Evolutionary conservation across 2,888 invertebrate genomes (phyloP), one percentile per base, ranked within the genome.

Genomic region (Acleris emargana): DNA sequence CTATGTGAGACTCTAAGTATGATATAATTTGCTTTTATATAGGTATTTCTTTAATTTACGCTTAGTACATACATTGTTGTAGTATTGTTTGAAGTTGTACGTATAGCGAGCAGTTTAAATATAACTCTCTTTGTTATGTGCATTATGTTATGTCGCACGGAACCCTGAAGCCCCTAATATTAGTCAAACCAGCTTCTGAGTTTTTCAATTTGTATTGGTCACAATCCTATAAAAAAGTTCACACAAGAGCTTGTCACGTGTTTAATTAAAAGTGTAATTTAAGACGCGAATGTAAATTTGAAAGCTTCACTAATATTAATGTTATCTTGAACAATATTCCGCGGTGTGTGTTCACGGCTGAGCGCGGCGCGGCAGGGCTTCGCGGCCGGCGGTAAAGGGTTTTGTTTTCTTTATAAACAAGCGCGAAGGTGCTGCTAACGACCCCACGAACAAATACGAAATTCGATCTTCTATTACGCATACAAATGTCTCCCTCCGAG

Each of bases 391-490:
- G 77, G 81, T 78, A 82, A 87, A 88, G 88, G 90, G 88, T 87
- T 89, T 87, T 91, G 88, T 91, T 91, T 91, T 91, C 90, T 90
- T 91, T 90, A 89, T 86, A 90, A 89, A 90, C 88, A 91, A 88
- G 80, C 84, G 83, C 80, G 86, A 87, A 91, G 91, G 91, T 89
- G 90, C 86, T 84, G 90, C 82, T 91, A 92, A 91, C 89, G 89
- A 91, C 89, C 89, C 89, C 82, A 83, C 83, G 88, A 89, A 91
- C 90, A 92, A 92, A 92, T 89, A 92, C 89, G 90, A 91, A 91
- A 92, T 91, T 91, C 88, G 90, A 91, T 92, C 89, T 86, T 81
- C 88, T 86, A 91, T 91, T 89, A 89, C 90, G 87, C 88, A 89
- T 90, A 91, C 90, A 89, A 90, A 91, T 88, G 85, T 81, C 81